Conservation (phyloP, 2,888 invertebrate species). For the Drosophila paramelanica region DNA sequence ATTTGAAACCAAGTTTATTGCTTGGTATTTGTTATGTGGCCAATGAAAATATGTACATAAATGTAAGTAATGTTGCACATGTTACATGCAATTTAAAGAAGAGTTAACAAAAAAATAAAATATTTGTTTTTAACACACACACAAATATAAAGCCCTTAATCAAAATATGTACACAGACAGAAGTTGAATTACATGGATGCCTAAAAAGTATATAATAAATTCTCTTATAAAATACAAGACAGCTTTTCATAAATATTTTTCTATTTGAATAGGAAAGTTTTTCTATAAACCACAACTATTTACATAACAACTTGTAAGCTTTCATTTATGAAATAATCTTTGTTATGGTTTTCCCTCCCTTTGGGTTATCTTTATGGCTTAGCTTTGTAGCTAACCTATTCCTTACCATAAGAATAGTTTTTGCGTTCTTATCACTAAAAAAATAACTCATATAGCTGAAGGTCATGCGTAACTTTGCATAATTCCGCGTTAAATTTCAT, state of each 20-base stretch:
- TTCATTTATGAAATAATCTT: neutral
- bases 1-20: conserved; percentile 22
- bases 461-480: conserved; percentile 45
- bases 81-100: too few species aligned
- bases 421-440: conserved; percentile 3
- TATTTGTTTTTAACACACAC: too few species aligned
- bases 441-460: conserved; percentile 47
- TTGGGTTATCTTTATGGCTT: neutral
- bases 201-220: too few species aligned
- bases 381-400: neutral
- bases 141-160: too few species aligned
- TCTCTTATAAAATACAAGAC: too few species aligned
- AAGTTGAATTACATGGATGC: too few species aligned
- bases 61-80: conserved; percentile 19
- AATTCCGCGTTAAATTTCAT: conserved; percentile 59
- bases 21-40: conserved; percentile 25
- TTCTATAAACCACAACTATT: neutral
- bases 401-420: conserved; percentile 4
- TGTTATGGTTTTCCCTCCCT: neutral
- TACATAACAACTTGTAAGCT: neutral
- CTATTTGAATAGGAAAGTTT: neutral
- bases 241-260: neutral
- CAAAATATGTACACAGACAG: too few species aligned
- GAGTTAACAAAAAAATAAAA: too few species aligned
- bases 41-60: conserved; percentile 1